These are phyloP conservation scores for Phorcus lineatus DNA, from an alignment of 2,888 invertebrate genomes.

Conservation along the genomic window DNA sequence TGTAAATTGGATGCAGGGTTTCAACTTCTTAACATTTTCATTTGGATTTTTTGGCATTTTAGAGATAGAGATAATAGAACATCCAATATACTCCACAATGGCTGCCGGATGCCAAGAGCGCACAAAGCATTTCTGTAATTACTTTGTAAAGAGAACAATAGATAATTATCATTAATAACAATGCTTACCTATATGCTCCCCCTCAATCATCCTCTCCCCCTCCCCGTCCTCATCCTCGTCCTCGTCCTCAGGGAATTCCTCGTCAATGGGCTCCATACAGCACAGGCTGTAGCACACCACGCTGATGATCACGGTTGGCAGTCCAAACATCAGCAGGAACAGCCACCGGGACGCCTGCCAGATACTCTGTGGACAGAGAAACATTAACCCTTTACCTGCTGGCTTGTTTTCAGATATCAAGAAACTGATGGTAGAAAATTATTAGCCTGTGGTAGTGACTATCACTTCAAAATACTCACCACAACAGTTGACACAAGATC, in stretches of 20 bases:
- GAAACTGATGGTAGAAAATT: too few relatives aligned
- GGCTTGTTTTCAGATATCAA: too few relatives aligned
- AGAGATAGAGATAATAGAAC: too few relatives aligned
- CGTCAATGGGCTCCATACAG: conserved; percentile 95
- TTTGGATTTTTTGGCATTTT: too few relatives aligned
- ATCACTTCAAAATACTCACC: conserved; percentile 59
- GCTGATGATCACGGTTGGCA: conserved; percentile 93
- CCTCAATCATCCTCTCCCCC: not conserved
- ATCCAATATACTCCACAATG: too few relatives aligned
- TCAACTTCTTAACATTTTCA: too few relatives aligned
- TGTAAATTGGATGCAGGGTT: too few relatives aligned
- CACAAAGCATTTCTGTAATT: too few relatives aligned
- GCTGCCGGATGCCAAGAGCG: too few relatives aligned
- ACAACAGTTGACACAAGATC: conserved; percentile 87
- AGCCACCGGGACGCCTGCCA: conserved; percentile 83
- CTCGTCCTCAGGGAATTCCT: conserved; percentile 80
- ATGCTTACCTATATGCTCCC: conserved; percentile 20
- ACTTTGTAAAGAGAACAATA: too few relatives aligned
- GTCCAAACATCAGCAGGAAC: conserved; percentile 93
- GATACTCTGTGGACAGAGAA: conserved; percentile 61
- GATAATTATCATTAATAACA: not conserved
- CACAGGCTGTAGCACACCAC: conserved; percentile 96
- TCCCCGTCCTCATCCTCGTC: conserved; percentile 61
- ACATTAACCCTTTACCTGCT: too few relatives aligned
- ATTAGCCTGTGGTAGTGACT: not conserved